These are phyloP conservation scores for Diadophis punctatus DNA, from an alignment of 2,113 vertebrate species.

Conservation along the genomic window DNA sequence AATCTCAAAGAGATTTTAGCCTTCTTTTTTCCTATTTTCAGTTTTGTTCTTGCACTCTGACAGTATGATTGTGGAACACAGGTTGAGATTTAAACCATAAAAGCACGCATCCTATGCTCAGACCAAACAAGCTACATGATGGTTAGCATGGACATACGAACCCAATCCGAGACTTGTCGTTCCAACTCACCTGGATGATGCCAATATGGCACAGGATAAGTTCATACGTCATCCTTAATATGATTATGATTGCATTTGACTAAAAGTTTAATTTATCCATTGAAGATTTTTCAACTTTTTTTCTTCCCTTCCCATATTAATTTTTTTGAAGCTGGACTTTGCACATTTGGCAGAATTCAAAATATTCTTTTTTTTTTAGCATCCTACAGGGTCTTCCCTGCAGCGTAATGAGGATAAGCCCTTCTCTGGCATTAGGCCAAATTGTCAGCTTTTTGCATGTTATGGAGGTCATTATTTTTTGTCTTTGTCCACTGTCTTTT, in stretches of 20 bases:
- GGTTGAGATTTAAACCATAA: not conserved
- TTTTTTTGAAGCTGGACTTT: not conserved
- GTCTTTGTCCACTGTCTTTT: not conserved
- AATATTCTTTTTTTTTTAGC: not conserved
- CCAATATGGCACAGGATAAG: not conserved
- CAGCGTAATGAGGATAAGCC: not conserved
- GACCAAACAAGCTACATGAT: not conserved
- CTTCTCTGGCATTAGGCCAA: constrained; percentile 20
- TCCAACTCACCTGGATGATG: not conserved
- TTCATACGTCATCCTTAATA: not conserved
- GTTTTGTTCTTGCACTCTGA: not conserved
- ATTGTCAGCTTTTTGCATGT: constrained; percentile 1
- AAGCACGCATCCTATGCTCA: not conserved
- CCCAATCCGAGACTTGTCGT: not conserved
- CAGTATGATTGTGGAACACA: not conserved
- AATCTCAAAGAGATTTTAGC: not conserved
- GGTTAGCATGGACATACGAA: not conserved
- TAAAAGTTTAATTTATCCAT: too few relatives aligned
- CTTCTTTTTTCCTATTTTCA: not conserved
- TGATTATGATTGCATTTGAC: not conserved
- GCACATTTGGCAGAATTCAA: not conserved
- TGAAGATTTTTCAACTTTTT: not conserved
- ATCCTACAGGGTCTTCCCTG: not conserved
- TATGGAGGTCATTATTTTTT: constrained; percentile 28
- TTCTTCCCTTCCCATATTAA: not conserved